Base-by-base conservation (phyloP, 37 sponge, comb jelly and placozoan genomes). In the Hormiphora californensis region DNA sequence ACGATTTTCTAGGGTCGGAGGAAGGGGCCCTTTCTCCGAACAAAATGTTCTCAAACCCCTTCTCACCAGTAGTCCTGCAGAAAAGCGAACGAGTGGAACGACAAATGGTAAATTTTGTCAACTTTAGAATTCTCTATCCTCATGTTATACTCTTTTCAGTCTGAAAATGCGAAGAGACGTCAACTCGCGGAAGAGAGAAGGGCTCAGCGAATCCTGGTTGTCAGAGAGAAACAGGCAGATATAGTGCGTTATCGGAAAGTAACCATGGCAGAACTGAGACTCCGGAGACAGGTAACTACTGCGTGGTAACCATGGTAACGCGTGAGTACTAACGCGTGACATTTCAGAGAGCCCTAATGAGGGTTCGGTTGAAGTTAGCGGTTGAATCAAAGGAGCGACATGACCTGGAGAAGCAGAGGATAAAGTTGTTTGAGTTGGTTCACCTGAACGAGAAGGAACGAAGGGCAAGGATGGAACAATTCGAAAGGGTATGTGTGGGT, bases 401-500 rank as follows among this genome's bases (percentile, higher is more conserved):
- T 27, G 38, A 73, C 7, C 21, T 40, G 15, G 39, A 73, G 21
- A 21, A 21, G 46, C 81, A 73, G 81, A 39, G 81, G 38, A 19
- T 40, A 0, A 21, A 46, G 23, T 17, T 73, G 27, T 28, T 73
- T 22, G 81, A 73, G 46, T 19, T 73, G 43, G 81, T 46, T 21
- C 81, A 73, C 38, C 32, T 73, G 41, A 73, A 73, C 22, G 81
- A 73, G 46, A 73, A 73, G 46, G 36, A 73, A 21, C 43, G 81
- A 7, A 43, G 17, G 7, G 81, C 32, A 7, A 73, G 81, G 43
- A 43, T 33, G 17, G 81, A 39, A 27, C 81, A 73, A 28, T 33
- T 73, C 44, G 43, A 73, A 33, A 21, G 27, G 81, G 81, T 73
- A 11, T 19, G 67, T 33, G 28, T n/a, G n/a, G n/a, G n/a, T n/a